These are phyloP conservation scores for Drosophila mayri DNA, from an alignment of 1,140 invertebrate species.

Conservation along the genomic window DNA sequence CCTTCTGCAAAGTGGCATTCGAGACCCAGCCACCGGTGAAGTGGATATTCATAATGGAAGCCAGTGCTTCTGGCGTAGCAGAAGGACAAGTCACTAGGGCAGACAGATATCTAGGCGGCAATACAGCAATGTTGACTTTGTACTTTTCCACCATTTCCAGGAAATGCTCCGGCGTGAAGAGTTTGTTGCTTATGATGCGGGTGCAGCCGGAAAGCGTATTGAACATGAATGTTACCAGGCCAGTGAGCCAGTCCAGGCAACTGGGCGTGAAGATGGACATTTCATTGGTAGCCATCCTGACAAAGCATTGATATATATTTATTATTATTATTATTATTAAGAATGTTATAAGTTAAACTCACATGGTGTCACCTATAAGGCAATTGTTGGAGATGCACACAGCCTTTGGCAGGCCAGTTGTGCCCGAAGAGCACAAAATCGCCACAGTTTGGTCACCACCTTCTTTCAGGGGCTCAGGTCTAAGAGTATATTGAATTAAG, in stretches of 20 bases:
- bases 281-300: slow-evolving; percentile 56
- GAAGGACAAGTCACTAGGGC: slow-evolving; percentile 48
- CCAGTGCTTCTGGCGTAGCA: slow-evolving; percentile 49
- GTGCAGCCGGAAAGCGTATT: slow-evolving; percentile 57
- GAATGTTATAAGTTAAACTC: neutral
- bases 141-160: slow-evolving; percentile 68
- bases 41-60: slow-evolving; percentile 45
- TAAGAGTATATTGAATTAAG: neutral
- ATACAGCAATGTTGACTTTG: slow-evolving; percentile 57
- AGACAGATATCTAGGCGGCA: slow-evolving; percentile 54
- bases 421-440: slow-evolving; percentile 88
- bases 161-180: slow-evolving; percentile 61
- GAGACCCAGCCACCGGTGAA: slow-evolving; percentile 57
- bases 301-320: neutral
- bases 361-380: slow-evolving; percentile 53
- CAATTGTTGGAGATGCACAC: slow-evolving; percentile 89
- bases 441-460: slow-evolving; percentile 71
- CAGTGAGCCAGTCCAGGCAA: slow-evolving; percentile 76
- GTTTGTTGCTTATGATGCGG: slow-evolving; percentile 63
- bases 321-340: neutral
- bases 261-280: slow-evolving; percentile 60
- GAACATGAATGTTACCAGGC: slow-evolving; percentile 56
- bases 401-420: slow-evolving; percentile 92
- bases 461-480: slow-evolving; percentile 53
- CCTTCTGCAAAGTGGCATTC: slow-evolving; percentile 33